These are phyloP conservation scores for Netelia virgata DNA, from an alignment of 2,888 invertebrate genomes.

Conservation along the genomic window DNA sequence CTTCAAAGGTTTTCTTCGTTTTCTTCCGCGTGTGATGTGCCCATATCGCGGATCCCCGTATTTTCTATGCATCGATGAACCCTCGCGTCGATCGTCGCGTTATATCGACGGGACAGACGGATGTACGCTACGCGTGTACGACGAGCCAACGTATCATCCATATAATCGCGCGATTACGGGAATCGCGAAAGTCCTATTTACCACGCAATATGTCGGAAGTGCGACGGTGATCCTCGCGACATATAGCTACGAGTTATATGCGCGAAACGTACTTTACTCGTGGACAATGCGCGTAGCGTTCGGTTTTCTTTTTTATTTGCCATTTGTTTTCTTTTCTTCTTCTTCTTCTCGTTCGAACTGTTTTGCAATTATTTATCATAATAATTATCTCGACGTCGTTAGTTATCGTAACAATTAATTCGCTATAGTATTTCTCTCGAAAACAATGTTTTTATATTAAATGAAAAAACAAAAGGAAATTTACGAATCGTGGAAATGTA, in stretches of 20 bases:
- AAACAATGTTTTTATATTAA: not conserved
- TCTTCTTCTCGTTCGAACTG: not conserved
- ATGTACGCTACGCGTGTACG: not conserved
- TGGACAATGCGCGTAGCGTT: not conserved
- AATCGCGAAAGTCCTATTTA: slow-evolving; percentile 59
- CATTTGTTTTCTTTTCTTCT: too few relatives aligned
- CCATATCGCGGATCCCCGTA: slow-evolving; percentile 36
- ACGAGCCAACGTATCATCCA: slow-evolving; percentile 8
- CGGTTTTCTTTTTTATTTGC: too few relatives aligned
- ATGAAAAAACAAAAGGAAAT: too few relatives aligned
- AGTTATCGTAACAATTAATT: not conserved
- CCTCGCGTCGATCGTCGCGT: slow-evolving; percentile 28
- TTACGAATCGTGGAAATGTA: too few relatives aligned
- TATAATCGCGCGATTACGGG: slow-evolving; percentile 61
- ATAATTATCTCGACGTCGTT: not conserved
- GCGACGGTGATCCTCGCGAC: slow-evolving; percentile 23
- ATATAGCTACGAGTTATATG: slow-evolving; percentile 45
- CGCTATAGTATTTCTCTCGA: not conserved
- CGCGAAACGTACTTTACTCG: not conserved
- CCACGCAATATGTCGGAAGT: slow-evolving; percentile 58
- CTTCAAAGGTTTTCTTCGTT: slow-evolving; percentile 46
- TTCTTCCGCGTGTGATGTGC: slow-evolving; percentile 64
- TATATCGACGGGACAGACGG: slow-evolving; percentile 24
- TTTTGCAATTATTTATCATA: slow-evolving; percentile 2
- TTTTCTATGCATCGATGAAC: slow-evolving; percentile 60